phyloP scores from a whole-genome alignment of 2,888 invertebrate species.

The Candidula unifasciata region DNA sequence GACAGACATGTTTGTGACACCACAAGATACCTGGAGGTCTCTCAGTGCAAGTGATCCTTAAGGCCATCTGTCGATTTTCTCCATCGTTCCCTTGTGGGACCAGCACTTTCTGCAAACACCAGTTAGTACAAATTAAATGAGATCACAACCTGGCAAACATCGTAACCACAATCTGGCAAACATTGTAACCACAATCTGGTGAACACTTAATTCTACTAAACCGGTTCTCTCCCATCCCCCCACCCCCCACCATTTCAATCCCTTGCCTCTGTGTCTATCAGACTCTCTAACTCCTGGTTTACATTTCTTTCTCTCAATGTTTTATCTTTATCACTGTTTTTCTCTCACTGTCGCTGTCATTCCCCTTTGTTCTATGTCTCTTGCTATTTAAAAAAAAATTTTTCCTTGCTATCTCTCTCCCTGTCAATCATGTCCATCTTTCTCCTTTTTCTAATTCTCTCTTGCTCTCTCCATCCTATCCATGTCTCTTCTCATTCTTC shows the following conservation, averaged over 20 bases:
- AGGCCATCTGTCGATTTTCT: constrained; percentile 92
- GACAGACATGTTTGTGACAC: background rate
- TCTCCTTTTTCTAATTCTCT: background rate
- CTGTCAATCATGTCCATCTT: background rate
- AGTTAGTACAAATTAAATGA: too few species aligned
- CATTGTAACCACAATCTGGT: too few species aligned
- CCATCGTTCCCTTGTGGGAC: constrained; percentile 91
- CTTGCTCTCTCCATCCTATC: background rate
- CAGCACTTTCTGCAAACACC: constrained; percentile 83
- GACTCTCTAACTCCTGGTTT: background rate
- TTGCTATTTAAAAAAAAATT: too few species aligned
- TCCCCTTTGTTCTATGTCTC: too few species aligned
- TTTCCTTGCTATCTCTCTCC: background rate
- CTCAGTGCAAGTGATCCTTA: constrained; percentile 96
- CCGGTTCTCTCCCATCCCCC: background rate
- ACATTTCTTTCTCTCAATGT: background rate
- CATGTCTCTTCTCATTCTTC: background rate
- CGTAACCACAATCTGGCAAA: too few species aligned
- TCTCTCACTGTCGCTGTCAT: background rate
- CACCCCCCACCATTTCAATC: background rate
- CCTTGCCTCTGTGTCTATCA: background rate
- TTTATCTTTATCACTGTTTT: background rate
- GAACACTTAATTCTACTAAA: background rate
- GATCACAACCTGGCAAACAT: too few species aligned
- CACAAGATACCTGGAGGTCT: constrained; percentile 83